Base-by-base conservation (phyloP, 2,113 vertebrate species). In the Salminus brasiliensis region DNA sequence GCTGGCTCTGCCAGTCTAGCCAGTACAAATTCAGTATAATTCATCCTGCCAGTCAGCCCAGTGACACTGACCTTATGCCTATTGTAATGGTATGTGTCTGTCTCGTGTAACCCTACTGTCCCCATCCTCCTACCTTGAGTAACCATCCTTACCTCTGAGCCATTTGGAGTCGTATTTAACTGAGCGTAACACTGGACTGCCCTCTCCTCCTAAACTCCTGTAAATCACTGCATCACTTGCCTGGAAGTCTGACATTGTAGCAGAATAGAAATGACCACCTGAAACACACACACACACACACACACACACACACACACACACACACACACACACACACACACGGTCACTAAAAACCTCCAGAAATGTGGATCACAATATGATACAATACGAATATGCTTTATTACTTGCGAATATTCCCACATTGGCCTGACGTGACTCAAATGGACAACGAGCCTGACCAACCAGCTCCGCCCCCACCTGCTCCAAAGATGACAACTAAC, bases 141-240 rank as follows among this genome's bases (percentile, higher is more conserved):
- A n/a, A n/a, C n/a, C n/a, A n/a, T n/a, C n/a, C n/a, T 2, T 52
- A 95, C 95, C 95, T 94, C 95, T 82, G 27, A 97, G 91, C 95
- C 95, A 96, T 85, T 96, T 97, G 89, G 96, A 97, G 91, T 96
- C 96, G 29, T 96, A 96, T 87, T 96, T 96, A 85, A 97, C 91
- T 0, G 94, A 95, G 27, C 96, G 88, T 49, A 97, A 93, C 0
- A 95, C 92, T 0, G 95, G 93, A 0, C 78, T 92, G 23, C 76
- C 93, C 2, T 91, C 91, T 4, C 96, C 91, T 2, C 96, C 95
- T 0, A 96, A 90, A 71, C 96, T 97, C 23, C 96, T 90, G 88
- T 97, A 97, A 67, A 97, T 94, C 3, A 97, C 94, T 0, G 96
- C 91, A 0, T 97, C 96, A 1, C 96, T 97, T 34, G 95, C 96